Conservation (phyloP, 2,888 invertebrate species). For the Priocnemis perturbator region DNA sequence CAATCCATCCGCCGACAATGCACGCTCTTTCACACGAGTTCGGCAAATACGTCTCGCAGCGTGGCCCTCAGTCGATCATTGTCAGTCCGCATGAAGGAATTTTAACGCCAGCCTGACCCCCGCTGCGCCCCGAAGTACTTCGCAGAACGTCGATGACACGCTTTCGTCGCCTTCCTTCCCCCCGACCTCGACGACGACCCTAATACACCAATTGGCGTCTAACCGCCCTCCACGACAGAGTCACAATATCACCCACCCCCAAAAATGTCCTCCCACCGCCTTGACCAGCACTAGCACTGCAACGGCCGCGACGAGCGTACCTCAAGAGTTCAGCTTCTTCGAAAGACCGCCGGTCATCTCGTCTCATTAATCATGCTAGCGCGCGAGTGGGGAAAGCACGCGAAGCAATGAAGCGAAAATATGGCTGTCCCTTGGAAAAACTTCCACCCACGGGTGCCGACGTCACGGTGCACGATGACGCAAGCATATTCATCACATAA, state of each 20-base stretch:
- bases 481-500: constrained; percentile 50
- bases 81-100: too few relatives aligned
- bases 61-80: too few relatives aligned
- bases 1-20: too few relatives aligned
- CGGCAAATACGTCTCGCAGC: too few relatives aligned
- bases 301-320: too few relatives aligned
- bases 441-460: constrained; percentile 32
- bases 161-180: constrained; percentile 47
- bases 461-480: constrained; percentile 46
- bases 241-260: neutral
- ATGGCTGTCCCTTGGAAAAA: neutral
- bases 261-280: neutral
- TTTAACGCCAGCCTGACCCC: constrained; percentile 40
- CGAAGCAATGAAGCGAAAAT: neutral
- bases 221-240: too few relatives aligned
- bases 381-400: neutral
- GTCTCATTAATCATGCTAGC: constrained; percentile 1
- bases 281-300: neutral
- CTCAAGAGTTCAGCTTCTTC: too few relatives aligned
- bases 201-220: neutral
- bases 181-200: constrained; percentile 35
- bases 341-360: constrained; percentile 15
- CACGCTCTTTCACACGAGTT: too few relatives aligned
- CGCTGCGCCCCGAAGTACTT: constrained; percentile 35
- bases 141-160: constrained; percentile 51